Evolutionary conservation across 2,888 invertebrate genomes (phyloP), one percentile per base, ranked within the genome.

Genomic region (Epistrophella euchroma): DNA sequence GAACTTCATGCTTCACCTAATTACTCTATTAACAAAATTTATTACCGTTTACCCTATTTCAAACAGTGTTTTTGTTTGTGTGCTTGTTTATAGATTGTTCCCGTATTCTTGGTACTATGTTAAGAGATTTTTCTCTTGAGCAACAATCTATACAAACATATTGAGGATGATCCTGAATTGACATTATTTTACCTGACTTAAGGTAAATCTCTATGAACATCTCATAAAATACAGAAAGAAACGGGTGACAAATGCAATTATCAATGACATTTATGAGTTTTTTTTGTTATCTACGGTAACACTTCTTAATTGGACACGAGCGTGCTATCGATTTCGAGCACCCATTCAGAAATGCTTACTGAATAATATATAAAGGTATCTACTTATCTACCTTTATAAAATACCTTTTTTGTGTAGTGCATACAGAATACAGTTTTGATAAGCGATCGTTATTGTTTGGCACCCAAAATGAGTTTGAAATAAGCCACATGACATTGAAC

Each of bases 251-350:
- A 60, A 68, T 40, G 58, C 80, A 76, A 60, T 85, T 81, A 81
- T 85, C 81, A 19, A 62, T 73, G 85, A 85, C 85, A 85, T 81
- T 85, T 85, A 85, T 85, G 85, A 81, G 68, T 81, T 80, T 71
- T 52, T 62, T 37, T 6, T 32, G n/a, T 82, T 82, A 68, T 84
- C 64, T 71, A 17, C 11, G 32, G 52, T 73, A 60, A 72, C 82
- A 82, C 74, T 74, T 58, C 56, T 84, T 64, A 56, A 84, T 71
- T 56, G 45, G 79, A 68, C 35, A 22, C 74, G 78, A 83, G 43
- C 83, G 83, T 83, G 83, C 78, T 83, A 74, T 83, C 40, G 35
- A 2, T 6, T 17, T 37, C 9, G 37, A 5, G 45, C 70, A 70
- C 4, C 45, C 70, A 70, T 80, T 74, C 62, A 55, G n/a, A 45